Conservation (phyloP, 2,888 invertebrate genomes). For the Nematopogon swammerdamellus region DNA sequence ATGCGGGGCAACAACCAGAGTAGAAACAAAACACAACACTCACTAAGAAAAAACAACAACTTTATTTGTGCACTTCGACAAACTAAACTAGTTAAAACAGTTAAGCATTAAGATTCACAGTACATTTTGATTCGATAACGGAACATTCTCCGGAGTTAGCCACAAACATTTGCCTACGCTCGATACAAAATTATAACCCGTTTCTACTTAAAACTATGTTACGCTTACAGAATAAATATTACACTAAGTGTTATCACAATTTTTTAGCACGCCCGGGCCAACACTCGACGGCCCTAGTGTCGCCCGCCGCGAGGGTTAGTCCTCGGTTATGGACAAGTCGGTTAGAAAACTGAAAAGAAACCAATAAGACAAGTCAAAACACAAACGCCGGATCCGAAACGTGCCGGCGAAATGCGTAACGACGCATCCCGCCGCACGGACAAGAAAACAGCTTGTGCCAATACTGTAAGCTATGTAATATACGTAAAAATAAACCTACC, state of each 20-base stretch:
- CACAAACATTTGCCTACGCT: background rate
- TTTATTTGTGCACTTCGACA: background rate
- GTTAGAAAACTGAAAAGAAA: conserved; percentile 53
- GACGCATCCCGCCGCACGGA: too few species aligned
- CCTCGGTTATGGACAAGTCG: conserved; percentile 50
- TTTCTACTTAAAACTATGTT: background rate
- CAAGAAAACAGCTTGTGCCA: background rate
- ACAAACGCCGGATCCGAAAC: background rate
- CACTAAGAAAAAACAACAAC: too few species aligned
- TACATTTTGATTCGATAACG: background rate
- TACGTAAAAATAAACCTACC: too few species aligned
- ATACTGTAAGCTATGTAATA: background rate
- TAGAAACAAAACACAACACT: too few species aligned
- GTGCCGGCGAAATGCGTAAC: background rate
- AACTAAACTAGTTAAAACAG: background rate
- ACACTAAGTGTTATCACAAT: background rate
- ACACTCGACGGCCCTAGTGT: background rate
- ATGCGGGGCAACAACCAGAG: too few species aligned
- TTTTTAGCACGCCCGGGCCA: background rate
- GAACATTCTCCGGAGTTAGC: background rate
- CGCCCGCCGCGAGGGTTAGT: conserved; percentile 23
- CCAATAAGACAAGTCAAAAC: conserved; percentile 11
- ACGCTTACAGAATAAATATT: background rate
- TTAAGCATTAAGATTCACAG: background rate
- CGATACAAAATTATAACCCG: too few species aligned